A percentile compares a stretch with the other conserved stretches of the same genome.
These are phyloP conservation scores for Sinocyclocheilus maitianheensis DNA, from an alignment of 2,113 vertebrate genomes.

Conservation along the genomic window DNA sequence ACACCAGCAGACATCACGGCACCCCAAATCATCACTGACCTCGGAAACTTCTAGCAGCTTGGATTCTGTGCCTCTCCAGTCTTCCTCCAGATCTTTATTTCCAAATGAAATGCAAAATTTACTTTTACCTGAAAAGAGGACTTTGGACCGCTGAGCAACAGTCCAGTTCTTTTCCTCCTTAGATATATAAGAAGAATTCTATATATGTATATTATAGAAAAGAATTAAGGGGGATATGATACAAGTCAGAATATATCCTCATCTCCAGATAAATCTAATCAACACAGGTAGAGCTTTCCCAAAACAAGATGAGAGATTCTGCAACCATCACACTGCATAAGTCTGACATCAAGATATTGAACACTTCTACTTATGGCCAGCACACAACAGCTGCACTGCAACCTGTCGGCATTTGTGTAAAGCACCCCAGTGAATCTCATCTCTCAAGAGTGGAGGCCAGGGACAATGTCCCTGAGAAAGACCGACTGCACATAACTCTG, in stretches of 20 bases:
- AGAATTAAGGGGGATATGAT: not conserved
- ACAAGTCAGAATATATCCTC: not conserved
- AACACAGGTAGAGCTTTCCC: not conserved
- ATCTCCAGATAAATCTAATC: not conserved
- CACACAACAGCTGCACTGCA: slow-evolving; percentile 19
- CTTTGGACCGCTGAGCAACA: too few species aligned
- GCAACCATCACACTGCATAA: not conserved
- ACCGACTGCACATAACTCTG: slow-evolving; percentile 46
- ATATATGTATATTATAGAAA: too few species aligned
- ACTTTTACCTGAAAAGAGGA: too few species aligned
- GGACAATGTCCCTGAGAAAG: slow-evolving; percentile 43
- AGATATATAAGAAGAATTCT: too few species aligned
- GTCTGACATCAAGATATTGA: slow-evolving; percentile 1
- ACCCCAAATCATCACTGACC: too few species aligned
- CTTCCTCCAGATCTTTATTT: too few species aligned
- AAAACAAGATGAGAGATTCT: not conserved
- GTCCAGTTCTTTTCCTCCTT: too few species aligned
- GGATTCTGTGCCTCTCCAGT: too few species aligned
- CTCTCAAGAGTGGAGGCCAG: slow-evolving; percentile 44
- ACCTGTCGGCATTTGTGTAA: slow-evolving; percentile 46
- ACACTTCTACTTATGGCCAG: slow-evolving; percentile 18
- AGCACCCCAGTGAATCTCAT: slow-evolving; percentile 49
- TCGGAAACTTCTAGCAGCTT: too few species aligned
- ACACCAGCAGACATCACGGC: too few species aligned
- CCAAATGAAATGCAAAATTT: too few species aligned